These are phyloP conservation scores for Halcyon senegalensis DNA, from an alignment of 2,113 vertebrate genomes.

Conservation along the genomic window DNA sequence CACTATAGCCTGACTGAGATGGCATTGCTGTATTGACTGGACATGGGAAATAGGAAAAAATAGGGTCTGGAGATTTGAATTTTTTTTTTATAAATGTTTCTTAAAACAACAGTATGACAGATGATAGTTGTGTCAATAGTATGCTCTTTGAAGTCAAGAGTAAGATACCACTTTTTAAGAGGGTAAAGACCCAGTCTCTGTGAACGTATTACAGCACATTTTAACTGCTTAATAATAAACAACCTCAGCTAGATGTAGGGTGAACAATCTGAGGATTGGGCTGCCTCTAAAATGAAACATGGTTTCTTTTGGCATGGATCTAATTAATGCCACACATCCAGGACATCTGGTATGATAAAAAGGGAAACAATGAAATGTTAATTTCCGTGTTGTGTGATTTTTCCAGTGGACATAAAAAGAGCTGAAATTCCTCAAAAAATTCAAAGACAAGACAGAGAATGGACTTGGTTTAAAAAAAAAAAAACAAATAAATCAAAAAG, in stretches of 20 bases:
- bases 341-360: neutral
- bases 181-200: neutral
- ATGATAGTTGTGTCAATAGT: neutral
- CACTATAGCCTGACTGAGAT: neutral
- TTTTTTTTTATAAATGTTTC: neutral
- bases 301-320: neutral
- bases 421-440: neutral
- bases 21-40: neutral
- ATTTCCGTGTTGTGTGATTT: neutral
- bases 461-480: neutral
- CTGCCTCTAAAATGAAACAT: neutral
- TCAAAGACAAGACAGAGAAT: neutral
- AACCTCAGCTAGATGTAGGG: neutral
- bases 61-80: neutral
- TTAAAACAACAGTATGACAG: neutral
- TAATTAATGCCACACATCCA: neutral
- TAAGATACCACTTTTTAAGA: neutral
- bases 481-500: neutral
- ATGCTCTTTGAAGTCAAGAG: neutral
- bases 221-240: neutral
- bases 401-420: neutral
- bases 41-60: neutral
- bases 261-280: neutral
- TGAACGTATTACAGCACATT: neutral
- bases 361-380: neutral